These are phyloP conservation scores for Crotophaga sulcirostris DNA, from an alignment of 2,113 vertebrate genomes.

Conservation along the genomic window DNA sequence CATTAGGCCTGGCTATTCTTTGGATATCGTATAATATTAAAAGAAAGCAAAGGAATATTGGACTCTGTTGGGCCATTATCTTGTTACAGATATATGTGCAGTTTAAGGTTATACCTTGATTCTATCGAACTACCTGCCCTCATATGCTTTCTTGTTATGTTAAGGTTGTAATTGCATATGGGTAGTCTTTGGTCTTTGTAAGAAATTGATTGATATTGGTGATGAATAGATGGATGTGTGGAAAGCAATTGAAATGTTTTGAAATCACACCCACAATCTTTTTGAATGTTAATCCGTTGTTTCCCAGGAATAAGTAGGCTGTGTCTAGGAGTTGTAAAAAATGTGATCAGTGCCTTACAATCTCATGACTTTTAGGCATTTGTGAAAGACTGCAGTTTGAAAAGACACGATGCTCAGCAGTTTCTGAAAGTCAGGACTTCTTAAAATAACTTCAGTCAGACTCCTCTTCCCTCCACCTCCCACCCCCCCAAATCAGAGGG, in stretches of 20 bases:
- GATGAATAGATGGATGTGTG: not conserved
- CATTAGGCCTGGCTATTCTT: slow-evolving; percentile 71
- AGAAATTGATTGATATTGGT: not conserved
- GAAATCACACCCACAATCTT: not conserved
- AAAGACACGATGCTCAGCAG: not conserved
- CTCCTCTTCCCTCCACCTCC: not conserved
- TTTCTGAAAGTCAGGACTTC: not conserved
- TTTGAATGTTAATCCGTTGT: not conserved
- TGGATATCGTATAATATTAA: slow-evolving; percentile 50
- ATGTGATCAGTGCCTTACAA: not conserved
- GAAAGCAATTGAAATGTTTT: not conserved
- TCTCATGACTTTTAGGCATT: not conserved
- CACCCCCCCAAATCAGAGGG: not conserved
- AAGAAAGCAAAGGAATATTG: slow-evolving; percentile 46
- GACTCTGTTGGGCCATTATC: not conserved
- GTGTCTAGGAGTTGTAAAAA: not conserved
- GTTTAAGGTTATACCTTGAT: not conserved
- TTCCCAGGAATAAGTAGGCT: not conserved
- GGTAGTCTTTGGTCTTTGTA: not conserved
- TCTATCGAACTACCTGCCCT: not conserved
- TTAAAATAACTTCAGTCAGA: not conserved
- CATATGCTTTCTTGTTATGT: not conserved
- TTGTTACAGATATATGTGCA: not conserved
- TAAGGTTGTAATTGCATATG: not conserved
- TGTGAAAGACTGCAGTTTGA: not conserved